Evolutionary conservation across 2,888 invertebrate genomes (phyloP).

Genomic region (Caenorhabditis sinica): DNA sequence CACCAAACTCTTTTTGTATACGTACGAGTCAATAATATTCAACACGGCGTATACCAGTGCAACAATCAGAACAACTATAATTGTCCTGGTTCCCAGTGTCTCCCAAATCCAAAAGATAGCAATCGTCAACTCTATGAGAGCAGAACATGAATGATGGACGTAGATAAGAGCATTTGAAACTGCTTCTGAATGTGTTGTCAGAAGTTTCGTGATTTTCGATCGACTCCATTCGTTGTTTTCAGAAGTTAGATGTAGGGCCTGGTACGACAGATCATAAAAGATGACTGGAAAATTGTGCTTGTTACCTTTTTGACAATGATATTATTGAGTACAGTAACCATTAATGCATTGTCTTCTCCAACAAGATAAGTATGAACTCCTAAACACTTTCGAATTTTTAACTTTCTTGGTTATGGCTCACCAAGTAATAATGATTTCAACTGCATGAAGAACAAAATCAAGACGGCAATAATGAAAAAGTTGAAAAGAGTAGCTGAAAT

Average conservation of each 20-base stretch:
- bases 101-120: constrained; percentile 68
- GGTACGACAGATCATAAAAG: background rate
- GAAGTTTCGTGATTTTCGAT: constrained; percentile 62
- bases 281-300: background rate
- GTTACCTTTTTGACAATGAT: constrained; percentile 65
- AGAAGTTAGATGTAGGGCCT: constrained; percentile 55
- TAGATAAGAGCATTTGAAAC: constrained; percentile 57
- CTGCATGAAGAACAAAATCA: constrained; percentile 67
- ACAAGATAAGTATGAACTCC: constrained; percentile 66
- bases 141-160: constrained; percentile 66
- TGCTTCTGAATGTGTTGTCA: constrained; percentile 70
- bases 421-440: constrained; percentile 61
- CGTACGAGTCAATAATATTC: constrained; percentile 62
- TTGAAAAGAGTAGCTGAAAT: constrained; percentile 56
- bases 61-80: constrained; percentile 61
- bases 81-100: constrained; percentile 64
- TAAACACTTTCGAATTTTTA: constrained; percentile 14
- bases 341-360: constrained; percentile 62
- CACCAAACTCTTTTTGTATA: constrained; percentile 48
- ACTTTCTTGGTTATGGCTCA: background rate
- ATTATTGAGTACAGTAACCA: constrained; percentile 61
- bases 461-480: constrained; percentile 60
- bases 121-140: constrained; percentile 64
- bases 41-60: constrained; percentile 53
- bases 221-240: constrained; percentile 58